Evolutionary conservation across 2,797 vertebrate genomes (phyloP).

Genomic region (Ctenosaura bakeri): DNA sequence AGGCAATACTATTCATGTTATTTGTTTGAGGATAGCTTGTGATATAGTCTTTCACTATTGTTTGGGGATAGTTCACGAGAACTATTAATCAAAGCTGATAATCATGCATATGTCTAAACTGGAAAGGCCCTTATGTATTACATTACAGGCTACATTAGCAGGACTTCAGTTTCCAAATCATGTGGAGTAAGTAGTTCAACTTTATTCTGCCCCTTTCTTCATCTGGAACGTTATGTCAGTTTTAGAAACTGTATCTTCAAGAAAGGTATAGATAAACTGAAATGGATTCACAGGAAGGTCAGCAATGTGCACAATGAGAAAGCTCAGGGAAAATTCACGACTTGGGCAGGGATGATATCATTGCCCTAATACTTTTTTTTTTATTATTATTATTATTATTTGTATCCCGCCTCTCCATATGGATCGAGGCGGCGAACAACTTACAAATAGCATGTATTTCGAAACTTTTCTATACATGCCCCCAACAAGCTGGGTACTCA

Average conservation of each 20-base stretch:
- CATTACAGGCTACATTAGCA: background rate
- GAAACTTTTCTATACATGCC: too few species aligned
- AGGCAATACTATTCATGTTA: background rate
- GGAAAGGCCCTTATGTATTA: background rate
- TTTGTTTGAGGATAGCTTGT: constrained; percentile 1
- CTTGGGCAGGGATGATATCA: background rate
- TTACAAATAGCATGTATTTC: too few species aligned
- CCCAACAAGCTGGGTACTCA: too few species aligned
- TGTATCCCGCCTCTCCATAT: too few species aligned
- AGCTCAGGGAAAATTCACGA: background rate
- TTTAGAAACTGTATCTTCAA: background rate
- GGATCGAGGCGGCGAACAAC: too few species aligned
- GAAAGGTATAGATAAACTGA: background rate
- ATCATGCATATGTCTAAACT: background rate
- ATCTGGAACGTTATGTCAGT: background rate
- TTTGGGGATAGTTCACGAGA: too few species aligned
- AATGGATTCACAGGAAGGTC: background rate
- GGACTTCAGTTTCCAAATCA: background rate
- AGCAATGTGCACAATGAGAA: background rate
- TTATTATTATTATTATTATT: too few species aligned
- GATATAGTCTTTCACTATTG: too few species aligned
- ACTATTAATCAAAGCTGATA: background rate
- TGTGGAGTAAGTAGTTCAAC: background rate
- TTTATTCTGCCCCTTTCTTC: background rate
- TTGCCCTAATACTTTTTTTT: background rate